phyloP scores from a whole-genome alignment of 53 echinoderm and acorn worm genomes.

The Hippasteria phrygiana region DNA sequence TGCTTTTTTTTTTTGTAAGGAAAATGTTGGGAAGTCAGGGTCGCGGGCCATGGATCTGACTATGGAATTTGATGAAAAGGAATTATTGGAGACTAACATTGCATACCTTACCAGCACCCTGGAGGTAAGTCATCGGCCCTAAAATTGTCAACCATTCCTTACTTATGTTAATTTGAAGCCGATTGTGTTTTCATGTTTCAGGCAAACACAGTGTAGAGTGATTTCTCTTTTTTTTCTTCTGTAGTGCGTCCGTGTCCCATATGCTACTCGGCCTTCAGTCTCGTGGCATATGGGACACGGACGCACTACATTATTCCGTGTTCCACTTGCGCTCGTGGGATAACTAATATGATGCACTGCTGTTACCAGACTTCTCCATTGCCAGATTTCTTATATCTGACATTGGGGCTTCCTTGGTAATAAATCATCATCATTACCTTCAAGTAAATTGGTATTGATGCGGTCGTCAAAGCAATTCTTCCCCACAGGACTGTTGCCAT shows the following conservation, averaged over 20 bases:
- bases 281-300: too few relatives aligned
- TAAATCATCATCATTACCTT: neutral
- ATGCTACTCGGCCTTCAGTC: too few relatives aligned
- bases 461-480: neutral
- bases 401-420: too few relatives aligned
- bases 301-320: too few relatives aligned
- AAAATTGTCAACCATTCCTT: too few relatives aligned
- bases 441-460: constrained; percentile 11
- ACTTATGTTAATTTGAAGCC: too few relatives aligned
- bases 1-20: too few relatives aligned
- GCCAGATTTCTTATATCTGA: neutral
- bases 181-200: too few relatives aligned
- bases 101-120: constrained; percentile 84
- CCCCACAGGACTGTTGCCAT: neutral
- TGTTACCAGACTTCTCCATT: neutral
- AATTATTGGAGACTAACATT: constrained; percentile 75
- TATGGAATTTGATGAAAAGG: constrained; percentile 94
- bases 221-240: neutral
- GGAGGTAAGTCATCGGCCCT: constrained; percentile 74
- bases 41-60: constrained; percentile 89
- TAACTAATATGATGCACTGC: too few relatives aligned
- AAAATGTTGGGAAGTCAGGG: constrained; percentile 80
- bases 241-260: too few relatives aligned
- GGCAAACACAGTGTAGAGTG: too few relatives aligned
- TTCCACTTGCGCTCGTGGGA: too few relatives aligned